A percentile compares a stretch with the other conserved stretches of the same genome.
phyloP scores from a whole-genome alignment of 2,797 vertebrate species.

The Eospalax fontanierii region DNA sequence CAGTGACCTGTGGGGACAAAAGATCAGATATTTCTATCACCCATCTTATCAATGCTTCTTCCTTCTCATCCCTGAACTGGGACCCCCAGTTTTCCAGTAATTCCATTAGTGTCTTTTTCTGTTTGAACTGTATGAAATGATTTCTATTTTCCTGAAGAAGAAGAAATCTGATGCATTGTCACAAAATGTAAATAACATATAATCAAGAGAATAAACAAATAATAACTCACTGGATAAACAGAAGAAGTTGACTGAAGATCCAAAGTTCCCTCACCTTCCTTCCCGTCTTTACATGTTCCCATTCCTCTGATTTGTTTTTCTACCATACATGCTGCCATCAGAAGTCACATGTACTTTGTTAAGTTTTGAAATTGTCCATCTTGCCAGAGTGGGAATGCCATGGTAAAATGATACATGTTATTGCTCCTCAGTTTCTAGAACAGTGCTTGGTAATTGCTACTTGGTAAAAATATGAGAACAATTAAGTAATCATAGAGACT shows the following conservation, averaged over 20 bases:
- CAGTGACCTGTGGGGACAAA: neutral
- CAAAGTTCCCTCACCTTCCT: accelerated
- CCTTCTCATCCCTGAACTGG: neutral
- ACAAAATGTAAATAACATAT: neutral
- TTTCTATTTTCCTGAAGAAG: neutral
- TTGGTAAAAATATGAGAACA: neutral
- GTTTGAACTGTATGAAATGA: neutral
- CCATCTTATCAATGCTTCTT: neutral
- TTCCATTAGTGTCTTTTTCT: neutral
- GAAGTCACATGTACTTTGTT: neutral
- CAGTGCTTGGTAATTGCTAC: neutral
- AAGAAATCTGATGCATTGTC: neutral
- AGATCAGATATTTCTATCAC: neutral
- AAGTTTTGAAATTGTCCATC: neutral
- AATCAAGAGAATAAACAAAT: neutral
- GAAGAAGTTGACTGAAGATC: neutral
- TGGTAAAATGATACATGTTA: neutral
- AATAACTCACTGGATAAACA: neutral
- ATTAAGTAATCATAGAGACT: neutral
- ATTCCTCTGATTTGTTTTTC: neutral
- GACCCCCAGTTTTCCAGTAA: neutral
- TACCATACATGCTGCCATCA: neutral
- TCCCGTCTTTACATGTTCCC: neutral
- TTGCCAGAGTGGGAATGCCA: neutral
- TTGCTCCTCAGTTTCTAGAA: neutral